Evolutionary conservation across 2,888 invertebrate species (phyloP).

Genomic region (Odontomyia ornata): DNA sequence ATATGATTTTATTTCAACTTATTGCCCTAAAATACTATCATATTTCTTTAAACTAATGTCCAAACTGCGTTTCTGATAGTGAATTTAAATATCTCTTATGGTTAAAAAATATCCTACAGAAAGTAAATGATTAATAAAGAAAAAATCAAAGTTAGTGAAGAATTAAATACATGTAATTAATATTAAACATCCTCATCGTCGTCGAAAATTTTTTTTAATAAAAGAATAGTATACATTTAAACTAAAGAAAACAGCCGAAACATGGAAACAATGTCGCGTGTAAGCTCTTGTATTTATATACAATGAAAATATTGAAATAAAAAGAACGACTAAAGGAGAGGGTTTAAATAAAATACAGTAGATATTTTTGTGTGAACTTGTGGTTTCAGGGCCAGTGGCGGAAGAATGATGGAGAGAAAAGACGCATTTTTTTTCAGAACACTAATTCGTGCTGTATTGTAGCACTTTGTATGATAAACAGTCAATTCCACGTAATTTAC

Average conservation of each 20-base stretch:
- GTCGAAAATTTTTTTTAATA: constrained; percentile 7
- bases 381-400: too few relatives aligned
- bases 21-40: not conserved
- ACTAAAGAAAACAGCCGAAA: constrained; percentile 1
- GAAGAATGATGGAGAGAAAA: too few relatives aligned
- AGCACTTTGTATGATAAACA: too few relatives aligned
- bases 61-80: not conserved
- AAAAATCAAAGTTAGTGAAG: constrained; percentile 9
- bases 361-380: too few relatives aligned
- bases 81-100: not conserved
- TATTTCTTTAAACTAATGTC: not conserved
- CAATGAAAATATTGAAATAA: constrained; percentile 26
- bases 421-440: too few relatives aligned
- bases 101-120: not conserved
- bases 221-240: constrained; percentile 6
- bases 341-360: not conserved
- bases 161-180: constrained; percentile 11
- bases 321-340: constrained; percentile 9
- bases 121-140: not conserved
- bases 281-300: constrained; percentile 40
- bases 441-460: too few relatives aligned
- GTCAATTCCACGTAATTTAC: too few relatives aligned
- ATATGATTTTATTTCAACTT: too few relatives aligned
- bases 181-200: constrained; percentile 27
- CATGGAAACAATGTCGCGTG: constrained; percentile 24